These are phyloP conservation scores for Clanis bilineata DNA, from an alignment of 2,888 invertebrate genomes.

Conservation along the genomic window DNA sequence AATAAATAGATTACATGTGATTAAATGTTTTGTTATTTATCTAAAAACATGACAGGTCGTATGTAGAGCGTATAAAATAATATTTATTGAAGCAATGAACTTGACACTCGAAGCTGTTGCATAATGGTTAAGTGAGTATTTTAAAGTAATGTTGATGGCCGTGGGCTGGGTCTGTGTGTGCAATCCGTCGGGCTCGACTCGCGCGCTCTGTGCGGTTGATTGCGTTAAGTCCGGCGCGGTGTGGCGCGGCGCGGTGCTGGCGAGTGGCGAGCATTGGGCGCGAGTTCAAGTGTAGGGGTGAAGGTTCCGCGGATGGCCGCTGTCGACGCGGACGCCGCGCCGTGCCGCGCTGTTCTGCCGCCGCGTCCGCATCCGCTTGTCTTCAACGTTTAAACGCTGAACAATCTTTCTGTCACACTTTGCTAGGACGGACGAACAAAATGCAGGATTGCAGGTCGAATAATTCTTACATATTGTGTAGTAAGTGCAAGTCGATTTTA, in stretches of 20 bases:
- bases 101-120: slow-evolving; percentile 9
- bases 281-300: slow-evolving; percentile 80
- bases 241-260: slow-evolving; percentile 34
- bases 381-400: neutral
- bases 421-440: neutral
- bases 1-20: neutral
- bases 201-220: slow-evolving; percentile 61
- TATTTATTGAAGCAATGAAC: slow-evolving; percentile 14
- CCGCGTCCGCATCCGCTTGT: slow-evolving; percentile 20
- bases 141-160: slow-evolving; percentile 30
- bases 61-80: neutral
- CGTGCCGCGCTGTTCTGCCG: too few relatives aligned
- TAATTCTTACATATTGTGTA: neutral
- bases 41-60: neutral
- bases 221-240: slow-evolving; percentile 56
- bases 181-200: slow-evolving; percentile 43
- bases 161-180: slow-evolving; percentile 33
- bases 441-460: neutral
- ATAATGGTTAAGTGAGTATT: slow-evolving; percentile 25
- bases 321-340: slow-evolving; percentile 22
- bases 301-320: slow-evolving; percentile 54
- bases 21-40: neutral
- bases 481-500: neutral
- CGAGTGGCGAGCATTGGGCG: slow-evolving; percentile 28
- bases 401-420: neutral